Conservation (phyloP, 1,140 invertebrate genomes). For the Augochlora pura region DNA sequence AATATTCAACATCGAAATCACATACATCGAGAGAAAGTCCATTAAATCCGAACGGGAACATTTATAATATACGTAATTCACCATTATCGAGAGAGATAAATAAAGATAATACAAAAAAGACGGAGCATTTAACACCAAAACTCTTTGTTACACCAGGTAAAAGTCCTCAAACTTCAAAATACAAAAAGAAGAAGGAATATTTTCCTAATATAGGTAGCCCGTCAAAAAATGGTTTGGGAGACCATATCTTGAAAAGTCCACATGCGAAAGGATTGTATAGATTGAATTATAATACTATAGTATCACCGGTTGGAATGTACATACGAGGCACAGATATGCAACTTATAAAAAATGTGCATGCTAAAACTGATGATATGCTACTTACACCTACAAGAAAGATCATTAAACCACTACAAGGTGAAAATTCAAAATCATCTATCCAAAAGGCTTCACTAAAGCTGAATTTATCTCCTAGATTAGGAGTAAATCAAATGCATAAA, state of each 20-base stretch:
- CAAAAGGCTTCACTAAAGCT: neutral
- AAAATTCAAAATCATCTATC: neutral
- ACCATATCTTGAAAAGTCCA: conserved; percentile 29
- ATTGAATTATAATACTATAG: conserved; percentile 46
- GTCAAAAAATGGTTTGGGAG: neutral
- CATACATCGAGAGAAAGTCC: neutral
- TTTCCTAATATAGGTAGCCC: conserved; percentile 29
- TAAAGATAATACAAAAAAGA: neutral
- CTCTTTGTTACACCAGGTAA: conserved; percentile 59
- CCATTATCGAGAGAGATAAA: neutral
- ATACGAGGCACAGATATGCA: conserved; percentile 53
- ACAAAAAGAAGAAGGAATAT: conserved; percentile 51
- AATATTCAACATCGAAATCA: neutral
- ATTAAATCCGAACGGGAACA: conserved; percentile 5
- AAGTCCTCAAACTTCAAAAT: neutral
- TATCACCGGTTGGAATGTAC: conserved; percentile 59
- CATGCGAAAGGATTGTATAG: conserved; percentile 20
- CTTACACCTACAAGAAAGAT: conserved; percentile 14
- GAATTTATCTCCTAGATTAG: conserved; percentile 37
- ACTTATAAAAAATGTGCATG: conserved; percentile 53
- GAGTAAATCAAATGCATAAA: no score
- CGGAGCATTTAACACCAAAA: conserved; percentile 7
- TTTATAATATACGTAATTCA: conserved; percentile 8
- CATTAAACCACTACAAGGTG: neutral
- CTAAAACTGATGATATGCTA: conserved; percentile 33